phyloP scores from a whole-genome alignment of 2,113 vertebrate species.

The Burhinus oedicnemus region DNA sequence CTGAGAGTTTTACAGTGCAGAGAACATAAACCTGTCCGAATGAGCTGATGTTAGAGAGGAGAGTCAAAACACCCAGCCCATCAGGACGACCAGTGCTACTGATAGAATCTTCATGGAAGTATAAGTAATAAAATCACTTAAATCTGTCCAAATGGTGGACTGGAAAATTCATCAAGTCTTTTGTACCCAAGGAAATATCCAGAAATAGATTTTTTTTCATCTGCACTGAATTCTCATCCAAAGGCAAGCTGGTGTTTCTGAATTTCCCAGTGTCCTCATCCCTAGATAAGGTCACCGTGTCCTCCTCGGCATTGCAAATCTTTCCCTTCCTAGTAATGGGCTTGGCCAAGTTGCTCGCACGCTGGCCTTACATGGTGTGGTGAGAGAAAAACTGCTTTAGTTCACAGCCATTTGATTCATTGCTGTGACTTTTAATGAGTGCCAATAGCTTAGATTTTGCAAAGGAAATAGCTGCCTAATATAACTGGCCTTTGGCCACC shows the following conservation, averaged over 20 bases:
- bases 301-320: not conserved
- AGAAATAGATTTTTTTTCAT: conserved; percentile 39
- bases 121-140: conserved; percentile 16
- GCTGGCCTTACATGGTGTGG: not conserved
- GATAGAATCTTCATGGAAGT: conserved; percentile 49
- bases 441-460: conserved; percentile 8
- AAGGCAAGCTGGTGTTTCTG: not conserved
- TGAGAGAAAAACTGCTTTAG: not conserved
- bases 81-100: not conserved
- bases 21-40: conserved; percentile 37
- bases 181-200: conserved; percentile 34
- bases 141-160: conserved; percentile 24
- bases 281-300: conserved; percentile 2
- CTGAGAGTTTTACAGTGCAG: not conserved
- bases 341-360: not conserved
- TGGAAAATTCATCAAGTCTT: conserved; percentile 39
- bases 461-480: conserved; percentile 14
- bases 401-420: conserved; percentile 21
- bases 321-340: not conserved
- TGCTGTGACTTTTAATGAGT: not conserved
- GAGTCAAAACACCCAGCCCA: conserved; percentile 12
- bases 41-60: not conserved
- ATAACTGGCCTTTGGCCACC: not conserved
- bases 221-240: conserved; percentile 1
- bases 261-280: conserved; percentile 7